Percentiles rank a stretch among this genome's conserved stretches.
phyloP scores from a whole-genome alignment of 92 coral and sea anemone genomes.

The Metridium senile region DNA sequence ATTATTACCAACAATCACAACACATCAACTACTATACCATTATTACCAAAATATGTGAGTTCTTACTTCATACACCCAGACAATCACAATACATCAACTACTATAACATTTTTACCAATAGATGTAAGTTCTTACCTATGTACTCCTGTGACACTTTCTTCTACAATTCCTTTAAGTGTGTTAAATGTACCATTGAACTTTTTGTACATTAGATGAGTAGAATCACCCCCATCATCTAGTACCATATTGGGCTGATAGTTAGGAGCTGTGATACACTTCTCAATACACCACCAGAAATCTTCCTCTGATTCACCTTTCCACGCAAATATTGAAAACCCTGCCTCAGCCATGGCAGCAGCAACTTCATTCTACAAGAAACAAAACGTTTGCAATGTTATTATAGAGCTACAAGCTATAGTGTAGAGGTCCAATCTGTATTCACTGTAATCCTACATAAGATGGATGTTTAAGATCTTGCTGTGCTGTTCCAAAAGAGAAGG shows the following conservation, averaged over 20 bases:
- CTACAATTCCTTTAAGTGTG: constrained; percentile 95
- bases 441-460: no score
- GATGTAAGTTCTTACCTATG: constrained; percentile 72
- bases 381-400: background rate
- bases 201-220: constrained; percentile 98
- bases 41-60: no score
- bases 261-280: constrained; percentile 93
- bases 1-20: no score
- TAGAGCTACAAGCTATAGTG: no score
- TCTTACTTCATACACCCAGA: no score
- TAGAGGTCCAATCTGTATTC: no score
- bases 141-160: constrained; percentile 99
- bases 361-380: constrained; percentile 83
- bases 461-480: no score
- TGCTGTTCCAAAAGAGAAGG: no score
- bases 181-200: constrained; percentile 98
- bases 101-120: no score
- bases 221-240: constrained; percentile 98
- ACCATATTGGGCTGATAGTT: constrained; percentile 98
- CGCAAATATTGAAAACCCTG: constrained; percentile 94
- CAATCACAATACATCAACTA: no score
- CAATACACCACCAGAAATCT: constrained; percentile 99
- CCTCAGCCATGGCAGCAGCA: constrained; percentile 98
- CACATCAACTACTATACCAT: no score
- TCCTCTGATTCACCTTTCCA: constrained; percentile 99